Evolutionary conservation across 2,797 vertebrate genomes (phyloP).

Genomic region (Molossus molossus): DNA sequence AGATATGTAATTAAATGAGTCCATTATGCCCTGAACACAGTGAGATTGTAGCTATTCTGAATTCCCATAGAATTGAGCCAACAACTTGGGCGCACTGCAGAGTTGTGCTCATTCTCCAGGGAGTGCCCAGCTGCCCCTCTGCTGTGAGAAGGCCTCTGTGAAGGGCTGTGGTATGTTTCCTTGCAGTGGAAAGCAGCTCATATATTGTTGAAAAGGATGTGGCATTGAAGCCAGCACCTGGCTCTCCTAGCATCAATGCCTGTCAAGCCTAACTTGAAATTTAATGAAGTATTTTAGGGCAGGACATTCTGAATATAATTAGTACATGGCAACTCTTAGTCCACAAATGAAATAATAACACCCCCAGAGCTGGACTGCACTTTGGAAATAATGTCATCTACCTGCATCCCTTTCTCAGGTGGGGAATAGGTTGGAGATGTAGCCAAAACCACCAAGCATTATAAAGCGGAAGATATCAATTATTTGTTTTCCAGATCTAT

Average conservation of each 20-base stretch:
- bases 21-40: constrained; percentile 82
- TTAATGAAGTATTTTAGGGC: constrained; percentile 47
- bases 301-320: constrained; percentile 23
- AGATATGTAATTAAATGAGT: constrained; percentile 80
- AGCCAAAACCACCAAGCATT: neutral
- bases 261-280: constrained; percentile 65
- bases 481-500: neutral
- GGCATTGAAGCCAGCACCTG: constrained; percentile 47
- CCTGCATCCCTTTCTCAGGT: neutral
- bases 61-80: constrained; percentile 82
- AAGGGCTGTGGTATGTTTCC: constrained; percentile 61
- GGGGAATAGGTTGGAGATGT: neutral
- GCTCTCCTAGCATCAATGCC: neutral
- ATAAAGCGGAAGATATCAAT: neutral
- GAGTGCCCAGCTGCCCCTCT: constrained; percentile 43
- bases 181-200: constrained; percentile 49
- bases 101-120: constrained; percentile 68
- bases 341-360: constrained; percentile 35
- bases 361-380: neutral
- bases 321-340: constrained; percentile 8
- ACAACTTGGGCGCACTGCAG: constrained; percentile 44
- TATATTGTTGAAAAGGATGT: constrained; percentile 32
- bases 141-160: constrained; percentile 53
- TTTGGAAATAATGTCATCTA: constrained; percentile 21
- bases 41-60: constrained; percentile 67